Base-by-base conservation (phyloP, 2,888 invertebrate genomes). In the Neoaliturus tenellus region DNA sequence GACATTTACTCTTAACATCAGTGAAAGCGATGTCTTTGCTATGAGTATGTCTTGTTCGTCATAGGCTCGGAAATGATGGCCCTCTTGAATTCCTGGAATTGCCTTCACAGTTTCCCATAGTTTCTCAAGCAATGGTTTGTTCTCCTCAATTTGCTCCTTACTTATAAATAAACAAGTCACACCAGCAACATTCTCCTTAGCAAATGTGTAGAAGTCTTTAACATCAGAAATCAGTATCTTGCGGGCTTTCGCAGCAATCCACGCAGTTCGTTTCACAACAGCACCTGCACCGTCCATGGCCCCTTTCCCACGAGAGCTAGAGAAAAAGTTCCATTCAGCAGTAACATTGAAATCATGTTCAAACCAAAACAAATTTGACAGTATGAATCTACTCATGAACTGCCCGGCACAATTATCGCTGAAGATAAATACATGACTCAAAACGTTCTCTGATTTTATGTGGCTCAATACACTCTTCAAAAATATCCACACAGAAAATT, bases 401-500 rank as follows among this genome's bases (percentile, higher is more conserved):
- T 73, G 73, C 35, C 33, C 73, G 12, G 73, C 73, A 73, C 73
- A 73, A 33, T 73, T 73, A 17, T 73, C 73, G 39, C 31, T 31
- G 33, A 25, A 71, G 20, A 71, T 23, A 39, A 35, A 71, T 33
- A 71, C 20, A 20, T 71, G 28, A 31, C 31, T 20, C 35, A 71
- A 35, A 31, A 20, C 20, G 17, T 33, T 71, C 31, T 35, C 20
- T 35, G 25, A 23, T 23, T 35, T 35, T 39, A 73, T 35, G 39
- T 73, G 10, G 23, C 23, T 35, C 23, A 73, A 33, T 33, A 73
- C 12, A 6, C 4, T 17, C 73, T 73, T 78, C 10, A 78, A 14
- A 14, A 78, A 78, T 20, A 48, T 78, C 25, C 25, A 78, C 20
- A 78, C 78, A 23, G 4, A 78, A 78, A 23, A 78, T 51, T 78